Percentiles rank a stretch among this genome's conserved stretches.
Evolutionary conservation across 2,113 vertebrate genomes (phyloP).

Genomic region (Promerops cafer): DNA sequence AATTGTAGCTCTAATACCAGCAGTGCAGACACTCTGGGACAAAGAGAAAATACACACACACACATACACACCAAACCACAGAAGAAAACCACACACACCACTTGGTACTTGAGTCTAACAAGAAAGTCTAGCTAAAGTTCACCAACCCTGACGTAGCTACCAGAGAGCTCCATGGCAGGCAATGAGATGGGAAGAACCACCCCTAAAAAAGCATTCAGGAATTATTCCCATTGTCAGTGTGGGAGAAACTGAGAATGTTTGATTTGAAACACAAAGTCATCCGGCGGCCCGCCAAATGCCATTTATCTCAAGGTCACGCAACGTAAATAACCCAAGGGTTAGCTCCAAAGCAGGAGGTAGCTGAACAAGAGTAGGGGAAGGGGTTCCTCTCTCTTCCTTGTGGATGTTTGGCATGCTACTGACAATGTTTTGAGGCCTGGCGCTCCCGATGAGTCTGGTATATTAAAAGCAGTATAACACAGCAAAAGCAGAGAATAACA

Average conservation of each 20-base stretch:
- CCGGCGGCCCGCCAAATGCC: not conserved
- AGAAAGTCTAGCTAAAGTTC: slow-evolving; percentile 39
- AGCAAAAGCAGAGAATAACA: not conserved
- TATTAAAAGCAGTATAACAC: not conserved
- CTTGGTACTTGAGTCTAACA: slow-evolving; percentile 16
- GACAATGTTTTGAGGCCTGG: not conserved
- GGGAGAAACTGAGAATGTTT: not conserved
- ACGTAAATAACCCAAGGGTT: slow-evolving; percentile 16
- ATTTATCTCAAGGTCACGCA: slow-evolving; percentile 20
- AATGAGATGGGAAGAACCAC: not conserved
- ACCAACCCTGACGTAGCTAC: not conserved
- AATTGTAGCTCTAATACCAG: slow-evolving; percentile 45
- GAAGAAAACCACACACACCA: slow-evolving; percentile 27
- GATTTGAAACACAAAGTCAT: slow-evolving; percentile 30
- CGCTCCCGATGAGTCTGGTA: not conserved
- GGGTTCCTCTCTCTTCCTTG: not conserved
- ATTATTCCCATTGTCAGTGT: slow-evolving; percentile 20
- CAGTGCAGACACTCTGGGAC: slow-evolving; percentile 19
- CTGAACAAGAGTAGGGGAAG: not conserved
- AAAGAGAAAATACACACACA: slow-evolving; percentile 28
- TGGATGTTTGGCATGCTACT: not conserved
- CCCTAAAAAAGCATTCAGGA: not conserved
- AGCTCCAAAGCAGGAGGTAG: not conserved
- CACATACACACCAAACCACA: not conserved
- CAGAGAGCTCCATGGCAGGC: not conserved